Percentiles rank a stretch among this genome's conserved stretches.
Conservation (phyloP, 2,888 invertebrate species). For the Lysandra bellargus region DNA sequence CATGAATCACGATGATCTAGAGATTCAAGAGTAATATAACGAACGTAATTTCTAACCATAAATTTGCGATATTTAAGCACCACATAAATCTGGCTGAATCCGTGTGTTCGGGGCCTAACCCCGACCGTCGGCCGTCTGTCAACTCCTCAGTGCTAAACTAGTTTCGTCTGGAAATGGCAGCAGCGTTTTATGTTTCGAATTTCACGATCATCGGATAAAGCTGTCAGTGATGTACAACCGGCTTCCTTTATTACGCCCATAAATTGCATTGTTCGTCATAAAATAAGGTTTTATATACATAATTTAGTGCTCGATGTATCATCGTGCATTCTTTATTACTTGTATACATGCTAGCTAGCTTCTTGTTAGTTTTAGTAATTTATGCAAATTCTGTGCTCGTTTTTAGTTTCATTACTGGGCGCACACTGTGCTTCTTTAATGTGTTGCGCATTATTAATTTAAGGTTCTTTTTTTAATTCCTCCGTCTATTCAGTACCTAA, state of each 20-base stretch:
- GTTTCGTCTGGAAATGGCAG: conserved; percentile 45
- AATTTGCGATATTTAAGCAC: conserved; percentile 23
- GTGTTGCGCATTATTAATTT: background rate
- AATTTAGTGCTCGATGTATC: conserved; percentile 29
- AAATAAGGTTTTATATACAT: conserved; percentile 29
- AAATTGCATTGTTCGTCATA: conserved; percentile 32
- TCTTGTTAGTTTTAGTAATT: conserved; percentile 24
- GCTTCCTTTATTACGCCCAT: conserved; percentile 38
- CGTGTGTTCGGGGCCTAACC: conserved; percentile 42
- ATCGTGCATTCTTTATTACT: conserved; percentile 27
- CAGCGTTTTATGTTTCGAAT: conserved; percentile 45
- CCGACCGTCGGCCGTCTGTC: conserved; percentile 40
- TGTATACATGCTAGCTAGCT: conserved; percentile 23
- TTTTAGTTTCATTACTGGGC: background rate
- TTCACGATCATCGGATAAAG: conserved; percentile 44
- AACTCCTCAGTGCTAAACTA: conserved; percentile 41
- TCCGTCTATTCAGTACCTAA: no score
- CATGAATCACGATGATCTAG: conserved; percentile 22
- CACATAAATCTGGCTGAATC: conserved; percentile 16
- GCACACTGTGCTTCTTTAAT: background rate
- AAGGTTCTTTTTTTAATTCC: background rate
- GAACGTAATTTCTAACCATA: conserved; percentile 16
- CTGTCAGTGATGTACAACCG: conserved; percentile 45
- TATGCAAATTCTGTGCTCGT: background rate
- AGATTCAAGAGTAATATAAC: conserved; percentile 15